Conservation (phyloP, 1,140 invertebrate species). For the Schlechtendalia chinensis region DNA sequence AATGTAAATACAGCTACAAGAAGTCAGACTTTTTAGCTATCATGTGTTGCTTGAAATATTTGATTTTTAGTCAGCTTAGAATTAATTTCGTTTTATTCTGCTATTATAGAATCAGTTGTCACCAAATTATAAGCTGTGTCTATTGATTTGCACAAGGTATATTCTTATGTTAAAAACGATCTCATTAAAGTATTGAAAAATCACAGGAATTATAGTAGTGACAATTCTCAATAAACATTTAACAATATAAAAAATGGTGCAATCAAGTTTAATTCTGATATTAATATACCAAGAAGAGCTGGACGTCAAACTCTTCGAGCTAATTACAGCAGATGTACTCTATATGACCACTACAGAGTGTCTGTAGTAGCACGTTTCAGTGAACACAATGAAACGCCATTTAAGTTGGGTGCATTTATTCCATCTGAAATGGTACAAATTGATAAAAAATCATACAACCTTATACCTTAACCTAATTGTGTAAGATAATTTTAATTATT, state of each 20-base stretch:
- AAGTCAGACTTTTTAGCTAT: not conserved
- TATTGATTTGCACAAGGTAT: too few relatives aligned
- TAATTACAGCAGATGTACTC: not conserved
- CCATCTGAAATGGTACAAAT: too few relatives aligned
- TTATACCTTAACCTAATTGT: too few relatives aligned
- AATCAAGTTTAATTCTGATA: not conserved
- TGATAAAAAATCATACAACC: not conserved
- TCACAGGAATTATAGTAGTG: too few relatives aligned
- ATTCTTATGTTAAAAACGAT: too few relatives aligned
- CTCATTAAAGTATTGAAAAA: too few relatives aligned
- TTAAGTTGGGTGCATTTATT: not conserved
- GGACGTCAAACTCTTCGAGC: not conserved
- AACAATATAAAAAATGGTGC: not conserved
- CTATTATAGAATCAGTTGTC: too few relatives aligned
- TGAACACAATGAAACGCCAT: slow-evolving; percentile 10
- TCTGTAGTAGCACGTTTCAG: not conserved
- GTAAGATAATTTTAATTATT: too few relatives aligned
- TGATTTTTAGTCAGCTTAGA: too few relatives aligned
- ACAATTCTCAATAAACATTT: not conserved
- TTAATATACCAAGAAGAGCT: slow-evolving; percentile 4
- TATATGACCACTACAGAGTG: not conserved
- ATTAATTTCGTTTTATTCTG: too few relatives aligned
- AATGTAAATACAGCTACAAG: not conserved
- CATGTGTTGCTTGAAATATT: not conserved
- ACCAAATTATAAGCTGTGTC: too few relatives aligned